These are phyloP conservation scores for Apotomis betuletana DNA, from an alignment of 2,888 invertebrate species.

Conservation along the genomic window DNA sequence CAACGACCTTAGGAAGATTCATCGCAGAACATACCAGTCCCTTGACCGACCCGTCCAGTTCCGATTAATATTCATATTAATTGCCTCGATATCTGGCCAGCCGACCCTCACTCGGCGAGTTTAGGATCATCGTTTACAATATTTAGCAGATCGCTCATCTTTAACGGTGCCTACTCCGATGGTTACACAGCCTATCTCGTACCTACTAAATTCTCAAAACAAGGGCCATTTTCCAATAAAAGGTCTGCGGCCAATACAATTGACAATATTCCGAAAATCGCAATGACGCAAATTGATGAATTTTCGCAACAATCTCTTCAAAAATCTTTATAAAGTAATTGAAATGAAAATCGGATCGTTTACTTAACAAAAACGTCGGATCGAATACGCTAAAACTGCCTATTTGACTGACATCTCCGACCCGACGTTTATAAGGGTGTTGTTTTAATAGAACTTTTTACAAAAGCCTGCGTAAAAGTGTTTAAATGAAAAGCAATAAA, in stretches of 20 bases:
- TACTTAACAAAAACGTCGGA: slow-evolving; percentile 2
- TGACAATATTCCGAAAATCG: too few relatives aligned
- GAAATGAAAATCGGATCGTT: background rate
- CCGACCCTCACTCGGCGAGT: slow-evolving; percentile 2
- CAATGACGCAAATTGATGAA: too few relatives aligned
- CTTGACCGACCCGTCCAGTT: slow-evolving; percentile 24
- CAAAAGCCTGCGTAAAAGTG: background rate
- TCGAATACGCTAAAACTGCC: slow-evolving; percentile 6
- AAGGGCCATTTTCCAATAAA: too few relatives aligned
- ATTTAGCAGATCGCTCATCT: slow-evolving; percentile 20
- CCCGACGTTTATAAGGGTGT: background rate
- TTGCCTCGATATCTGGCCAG: slow-evolving; percentile 22
- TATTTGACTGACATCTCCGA: slow-evolving; percentile 9
- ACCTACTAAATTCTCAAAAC: too few relatives aligned
- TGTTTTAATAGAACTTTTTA: background rate
- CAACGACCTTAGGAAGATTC: too few relatives aligned
- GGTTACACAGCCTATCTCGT: background rate
- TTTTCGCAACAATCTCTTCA: too few relatives aligned
- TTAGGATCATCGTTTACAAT: slow-evolving; percentile 10
- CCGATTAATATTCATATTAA: slow-evolving; percentile 37
- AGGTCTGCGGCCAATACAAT: too few relatives aligned
- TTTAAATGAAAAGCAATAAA: slow-evolving; percentile 8
- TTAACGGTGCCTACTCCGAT: background rate
- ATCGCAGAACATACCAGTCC: background rate
- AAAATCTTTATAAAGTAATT: too few relatives aligned